Percentiles rank a stretch among this genome's conserved stretches.
phyloP scores from a whole-genome alignment of 2,113 vertebrate genomes.

The Zosterops borbonicus region DNA sequence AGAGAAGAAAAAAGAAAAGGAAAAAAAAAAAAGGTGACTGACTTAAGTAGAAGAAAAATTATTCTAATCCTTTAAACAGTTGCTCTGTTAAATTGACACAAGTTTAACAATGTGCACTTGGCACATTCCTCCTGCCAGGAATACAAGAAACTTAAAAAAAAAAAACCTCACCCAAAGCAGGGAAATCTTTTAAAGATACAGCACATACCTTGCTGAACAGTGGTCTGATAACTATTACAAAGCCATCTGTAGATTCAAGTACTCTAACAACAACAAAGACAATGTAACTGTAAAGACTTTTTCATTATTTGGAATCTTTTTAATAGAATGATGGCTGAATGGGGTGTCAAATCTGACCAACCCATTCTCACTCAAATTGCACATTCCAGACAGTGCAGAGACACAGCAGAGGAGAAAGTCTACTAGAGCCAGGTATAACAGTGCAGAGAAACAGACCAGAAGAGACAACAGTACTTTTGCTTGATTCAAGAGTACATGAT shows the following conservation, averaged over 20 bases:
- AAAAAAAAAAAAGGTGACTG: background rate
- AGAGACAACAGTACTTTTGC: background rate
- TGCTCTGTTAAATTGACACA: conserved; percentile 20
- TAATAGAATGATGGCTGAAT: background rate
- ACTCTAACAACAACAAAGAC: background rate
- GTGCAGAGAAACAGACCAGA: background rate
- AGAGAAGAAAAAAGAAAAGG: background rate
- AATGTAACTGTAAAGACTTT: background rate
- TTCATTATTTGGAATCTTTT: background rate
- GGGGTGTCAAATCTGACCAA: background rate
- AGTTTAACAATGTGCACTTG: conserved; percentile 19
- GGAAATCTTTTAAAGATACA: conserved; percentile 38
- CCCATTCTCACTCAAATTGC: background rate
- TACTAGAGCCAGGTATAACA: background rate
- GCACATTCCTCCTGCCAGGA: conserved; percentile 26
- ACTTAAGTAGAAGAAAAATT: conserved; percentile 23
- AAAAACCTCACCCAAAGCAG: background rate
- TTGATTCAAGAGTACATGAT: background rate
- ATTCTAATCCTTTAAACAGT: background rate
- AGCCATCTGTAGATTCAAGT: background rate
- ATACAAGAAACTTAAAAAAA: background rate
- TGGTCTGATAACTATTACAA: background rate
- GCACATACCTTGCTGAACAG: background rate
- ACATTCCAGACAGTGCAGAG: background rate
- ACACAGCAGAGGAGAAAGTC: background rate